Conservation (phyloP, 2,113 vertebrate genomes). For the Anoura caudifer region DNA sequence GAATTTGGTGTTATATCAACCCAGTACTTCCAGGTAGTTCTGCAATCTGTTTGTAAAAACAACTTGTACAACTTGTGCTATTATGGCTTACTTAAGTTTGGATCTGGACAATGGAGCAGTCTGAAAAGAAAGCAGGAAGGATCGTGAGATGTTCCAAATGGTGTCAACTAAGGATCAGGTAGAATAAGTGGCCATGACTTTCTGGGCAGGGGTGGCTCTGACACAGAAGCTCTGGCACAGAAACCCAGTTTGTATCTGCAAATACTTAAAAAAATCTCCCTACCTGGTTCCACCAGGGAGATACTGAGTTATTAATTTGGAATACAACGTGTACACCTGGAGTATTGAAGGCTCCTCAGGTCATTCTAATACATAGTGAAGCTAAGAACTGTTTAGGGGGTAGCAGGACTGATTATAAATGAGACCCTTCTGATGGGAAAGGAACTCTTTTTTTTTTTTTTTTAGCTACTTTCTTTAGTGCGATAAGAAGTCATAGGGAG, state of each 20-base stretch:
- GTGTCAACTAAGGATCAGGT: neutral
- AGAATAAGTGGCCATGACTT: neutral
- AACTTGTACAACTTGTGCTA: neutral
- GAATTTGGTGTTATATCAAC: neutral
- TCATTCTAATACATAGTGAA: neutral
- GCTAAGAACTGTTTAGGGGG: neutral
- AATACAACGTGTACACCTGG: neutral
- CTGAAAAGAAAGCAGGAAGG: neutral
- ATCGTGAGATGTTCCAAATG: neutral
- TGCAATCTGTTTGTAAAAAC: neutral
- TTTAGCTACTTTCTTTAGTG: neutral
- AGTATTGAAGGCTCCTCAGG: neutral
- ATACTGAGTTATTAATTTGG: neutral
- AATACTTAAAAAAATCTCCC: neutral
- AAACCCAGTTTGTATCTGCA: neutral
- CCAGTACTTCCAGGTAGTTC: neutral
- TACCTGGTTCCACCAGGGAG: neutral
- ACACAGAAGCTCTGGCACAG: neutral
- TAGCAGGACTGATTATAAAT: neutral
- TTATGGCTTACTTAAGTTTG: neutral
- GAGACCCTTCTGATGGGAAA: neutral
- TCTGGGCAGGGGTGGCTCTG: neutral
- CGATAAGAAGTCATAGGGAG: neutral
- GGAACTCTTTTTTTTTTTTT: neutral
- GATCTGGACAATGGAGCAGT: neutral